Conservation (phyloP, 2,797 vertebrate genomes). For the Cirrhinus mrigala region DNA sequence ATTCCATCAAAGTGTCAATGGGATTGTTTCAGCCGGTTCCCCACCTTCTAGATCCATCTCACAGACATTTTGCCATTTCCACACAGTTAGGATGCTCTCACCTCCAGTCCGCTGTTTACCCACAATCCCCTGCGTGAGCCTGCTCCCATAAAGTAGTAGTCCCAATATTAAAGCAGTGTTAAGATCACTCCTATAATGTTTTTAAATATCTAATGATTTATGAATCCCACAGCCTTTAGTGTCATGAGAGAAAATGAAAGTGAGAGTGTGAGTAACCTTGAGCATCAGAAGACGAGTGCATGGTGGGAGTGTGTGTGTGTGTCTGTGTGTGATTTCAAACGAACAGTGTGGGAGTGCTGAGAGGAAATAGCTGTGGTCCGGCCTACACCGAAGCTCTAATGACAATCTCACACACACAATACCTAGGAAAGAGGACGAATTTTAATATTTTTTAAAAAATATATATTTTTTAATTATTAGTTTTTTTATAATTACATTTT, state of each 20-base stretch:
- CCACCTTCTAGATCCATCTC: neutral
- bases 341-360: conserved; percentile 51
- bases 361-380: conserved; percentile 50
- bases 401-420: conserved; percentile 52
- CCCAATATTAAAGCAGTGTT: neutral
- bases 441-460: neutral
- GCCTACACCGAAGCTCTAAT: conserved; percentile 42
- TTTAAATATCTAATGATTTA: conserved; percentile 3
- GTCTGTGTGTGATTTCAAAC: conserved; percentile 55
- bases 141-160: neutral
- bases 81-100: neutral
- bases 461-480: too few species aligned
- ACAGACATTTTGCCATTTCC: neutral
- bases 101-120: neutral
- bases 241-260: neutral
- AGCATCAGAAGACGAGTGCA: conserved; percentile 42
- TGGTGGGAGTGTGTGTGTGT: conserved; percentile 40
- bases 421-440: neutral
- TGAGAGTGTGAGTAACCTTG: conserved; percentile 43
- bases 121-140: neutral
- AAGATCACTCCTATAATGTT: neutral
- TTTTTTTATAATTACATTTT: neutral
- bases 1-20: neutral
- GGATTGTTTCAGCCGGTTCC: neutral
- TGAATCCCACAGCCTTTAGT: conserved; percentile 3